Evolutionary conservation across 2,113 vertebrate species (phyloP), one percentile per base, ranked within the genome.

Genomic region (Ibidorhyncha struthersii): DNA sequence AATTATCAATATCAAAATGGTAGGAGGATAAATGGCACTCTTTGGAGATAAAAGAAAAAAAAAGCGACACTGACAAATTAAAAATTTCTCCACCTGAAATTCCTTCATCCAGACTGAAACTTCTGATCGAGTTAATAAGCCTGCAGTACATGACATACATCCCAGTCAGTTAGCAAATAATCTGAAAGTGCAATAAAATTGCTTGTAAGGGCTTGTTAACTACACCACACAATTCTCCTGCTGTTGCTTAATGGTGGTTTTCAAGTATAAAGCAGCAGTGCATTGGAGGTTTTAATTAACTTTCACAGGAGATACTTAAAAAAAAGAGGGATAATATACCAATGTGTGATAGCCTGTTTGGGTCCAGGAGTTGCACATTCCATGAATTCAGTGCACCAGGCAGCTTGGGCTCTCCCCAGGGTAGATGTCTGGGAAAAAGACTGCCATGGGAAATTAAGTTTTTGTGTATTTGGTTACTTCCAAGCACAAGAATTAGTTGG

Each of bases 101-200:
- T 77, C 47, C 53, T 62, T 19, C 34, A 83, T 55, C 27, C 27
- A 61, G 47, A 43, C 19, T 61, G n/a, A 77, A 97, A 53, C 20
- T 76, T 90, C 70, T 67, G 53, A 74, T 58, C 40, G 52, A 77
- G 29, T 69, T 83, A 82, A 53, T 79, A 86, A 56, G 43, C 18
- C 38, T 55, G 40, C 55, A 55, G 55, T 53, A 98, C 97, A 87
- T 98, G 96, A 91, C 98, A 95, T 88, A 98, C 97, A 32, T 98
- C 98, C 93, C 98, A 97, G 85, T 98, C 97, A 82, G 97, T 98
- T 86, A 98, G 98, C 70, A 98, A 96, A 88, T 98, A 98, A 84
- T 72, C 61, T 23, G 92, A 61, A 43, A 96, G 74, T 11, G 97
- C 85, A 62, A 98, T 98, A 45, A 98, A 96, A 82, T 98, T 91